Conservation (phyloP, 2,113 vertebrate genomes). For the Indicator indicator region DNA sequence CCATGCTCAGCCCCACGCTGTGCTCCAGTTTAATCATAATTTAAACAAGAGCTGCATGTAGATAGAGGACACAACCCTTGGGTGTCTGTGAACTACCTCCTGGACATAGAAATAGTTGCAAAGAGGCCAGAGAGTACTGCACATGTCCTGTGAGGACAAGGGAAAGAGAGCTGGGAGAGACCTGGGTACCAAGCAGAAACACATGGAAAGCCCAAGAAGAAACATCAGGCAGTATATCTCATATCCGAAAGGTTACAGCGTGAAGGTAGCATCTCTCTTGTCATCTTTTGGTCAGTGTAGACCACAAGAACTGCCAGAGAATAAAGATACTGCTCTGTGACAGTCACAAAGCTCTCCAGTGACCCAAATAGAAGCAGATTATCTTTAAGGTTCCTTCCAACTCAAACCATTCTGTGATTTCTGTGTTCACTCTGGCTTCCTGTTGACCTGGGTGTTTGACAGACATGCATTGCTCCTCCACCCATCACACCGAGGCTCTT, state of each 20-base stretch:
- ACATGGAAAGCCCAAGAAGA: background rate
- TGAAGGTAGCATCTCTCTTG: too few relatives aligned
- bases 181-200: background rate
- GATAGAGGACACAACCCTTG: background rate
- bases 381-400: too few relatives aligned
- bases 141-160: accelerated
- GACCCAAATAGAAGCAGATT: background rate
- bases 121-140: background rate
- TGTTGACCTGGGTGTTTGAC: too few relatives aligned
- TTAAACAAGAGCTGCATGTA: background rate
- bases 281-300: background rate
- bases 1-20: background rate
- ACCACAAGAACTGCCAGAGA: background rate
- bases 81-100: background rate
- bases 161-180: background rate
- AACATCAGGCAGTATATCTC: background rate
- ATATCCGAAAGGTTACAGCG: background rate
- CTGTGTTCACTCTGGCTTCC: too few relatives aligned
- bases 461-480: too few relatives aligned
- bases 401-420: too few relatives aligned
- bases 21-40: background rate
- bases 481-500: too few relatives aligned
- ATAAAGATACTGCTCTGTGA: background rate
- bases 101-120: background rate
- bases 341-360: background rate